A percentile compares a stretch with the other conserved stretches of the same genome.
phyloP scores from a whole-genome alignment of 2,888 invertebrate genomes.

The Argynnis bischoffii region DNA sequence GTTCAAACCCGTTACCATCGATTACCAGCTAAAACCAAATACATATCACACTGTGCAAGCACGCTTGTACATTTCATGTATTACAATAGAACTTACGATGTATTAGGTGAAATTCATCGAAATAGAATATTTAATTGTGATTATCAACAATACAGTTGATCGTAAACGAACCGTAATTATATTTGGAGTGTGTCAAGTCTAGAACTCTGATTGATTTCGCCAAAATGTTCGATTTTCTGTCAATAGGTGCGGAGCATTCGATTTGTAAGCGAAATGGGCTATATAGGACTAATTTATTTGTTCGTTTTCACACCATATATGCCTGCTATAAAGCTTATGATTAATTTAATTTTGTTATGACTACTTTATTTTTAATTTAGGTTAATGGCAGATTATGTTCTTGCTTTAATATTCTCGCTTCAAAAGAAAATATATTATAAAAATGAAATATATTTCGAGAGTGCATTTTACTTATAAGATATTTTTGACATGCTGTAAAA shows the following conservation, averaged over 20 bases:
- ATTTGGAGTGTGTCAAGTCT: constrained; percentile 21
- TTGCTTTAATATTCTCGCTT: too few species aligned
- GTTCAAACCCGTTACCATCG: too few species aligned
- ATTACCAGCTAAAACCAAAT: too few species aligned
- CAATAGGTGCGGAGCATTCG: constrained; percentile 13
- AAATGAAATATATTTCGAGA: too few species aligned
- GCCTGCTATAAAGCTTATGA: too few species aligned
- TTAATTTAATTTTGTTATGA: too few species aligned
- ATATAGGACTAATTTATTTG: constrained; percentile 1
- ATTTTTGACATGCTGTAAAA: too few species aligned
- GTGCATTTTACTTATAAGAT: too few species aligned
- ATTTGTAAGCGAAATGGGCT: constrained; percentile 14
- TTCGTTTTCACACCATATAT: not conserved
- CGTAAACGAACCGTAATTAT: constrained; percentile 22
- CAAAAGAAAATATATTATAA: too few species aligned
- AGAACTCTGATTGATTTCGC: constrained; percentile 36
- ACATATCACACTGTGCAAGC: too few species aligned
- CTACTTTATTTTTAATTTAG: too few species aligned
- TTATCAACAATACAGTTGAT: constrained; percentile 12
- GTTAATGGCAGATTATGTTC: too few species aligned
- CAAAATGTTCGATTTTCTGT: constrained; percentile 29
- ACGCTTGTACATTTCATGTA: not conserved
- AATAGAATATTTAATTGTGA: constrained; percentile 12
- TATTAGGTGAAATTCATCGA: constrained; percentile 2
- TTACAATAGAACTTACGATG: not conserved